Evolutionary conservation across 2,888 invertebrate genomes (phyloP).

Genomic region (Yponomeuta evonymella): DNA sequence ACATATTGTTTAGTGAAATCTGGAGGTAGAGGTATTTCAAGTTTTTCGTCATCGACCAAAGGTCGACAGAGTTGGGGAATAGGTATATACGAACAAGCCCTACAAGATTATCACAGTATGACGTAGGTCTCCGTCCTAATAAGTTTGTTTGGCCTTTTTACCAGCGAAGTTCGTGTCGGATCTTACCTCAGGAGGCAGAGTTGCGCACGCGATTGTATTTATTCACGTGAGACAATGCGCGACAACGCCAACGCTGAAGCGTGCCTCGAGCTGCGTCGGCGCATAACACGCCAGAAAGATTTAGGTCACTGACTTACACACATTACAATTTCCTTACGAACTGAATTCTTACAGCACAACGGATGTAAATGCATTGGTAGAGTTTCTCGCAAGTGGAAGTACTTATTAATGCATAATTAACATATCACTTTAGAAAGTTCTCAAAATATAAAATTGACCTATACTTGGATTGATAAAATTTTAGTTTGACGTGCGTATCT

Average conservation of each 20-base stretch:
- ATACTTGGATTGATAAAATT: not conserved
- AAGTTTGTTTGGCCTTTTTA: not conserved
- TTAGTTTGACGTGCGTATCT: not conserved
- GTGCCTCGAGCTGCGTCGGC: constrained; percentile 15
- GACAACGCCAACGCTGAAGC: constrained; percentile 13
- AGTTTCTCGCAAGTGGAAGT: not conserved
- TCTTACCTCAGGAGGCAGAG: not conserved
- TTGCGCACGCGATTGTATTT: constrained; percentile 11
- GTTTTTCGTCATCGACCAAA: no score
- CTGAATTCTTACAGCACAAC: constrained; percentile 15
- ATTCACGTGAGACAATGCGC: constrained; percentile 22
- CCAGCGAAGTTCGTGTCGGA: constrained; percentile 4
- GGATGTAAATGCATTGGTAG: not conserved
- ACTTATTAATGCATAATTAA: not conserved
- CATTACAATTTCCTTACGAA: constrained; percentile 19
- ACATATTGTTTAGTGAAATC: no score
- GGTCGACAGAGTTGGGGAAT: no score
- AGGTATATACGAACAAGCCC: not conserved
- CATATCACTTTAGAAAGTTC: constrained; percentile 1
- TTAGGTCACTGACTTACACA: constrained; percentile 23
- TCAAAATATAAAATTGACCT: not conserved
- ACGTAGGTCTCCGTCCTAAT: not conserved
- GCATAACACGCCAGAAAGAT: constrained; percentile 14
- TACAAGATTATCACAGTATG: not conserved
- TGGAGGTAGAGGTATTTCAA: no score